Percentiles rank a stretch among this genome's conserved stretches.
phyloP scores from a whole-genome alignment of 2,888 invertebrate genomes.

The Diarsia dahlii region DNA sequence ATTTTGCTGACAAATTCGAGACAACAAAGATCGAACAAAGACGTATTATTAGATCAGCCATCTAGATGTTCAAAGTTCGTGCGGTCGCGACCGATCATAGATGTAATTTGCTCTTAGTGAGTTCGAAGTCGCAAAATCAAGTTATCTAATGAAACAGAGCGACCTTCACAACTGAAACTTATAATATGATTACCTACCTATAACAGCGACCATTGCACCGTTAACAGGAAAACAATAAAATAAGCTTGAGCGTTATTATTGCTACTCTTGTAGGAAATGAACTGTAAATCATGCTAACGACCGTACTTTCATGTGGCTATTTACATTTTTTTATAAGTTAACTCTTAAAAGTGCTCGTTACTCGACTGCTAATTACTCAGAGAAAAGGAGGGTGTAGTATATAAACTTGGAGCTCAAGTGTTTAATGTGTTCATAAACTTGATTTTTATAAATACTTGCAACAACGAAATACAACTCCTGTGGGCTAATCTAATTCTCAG shows the following conservation, averaged over 20 bases:
- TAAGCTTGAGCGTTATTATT: background rate
- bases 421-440: background rate
- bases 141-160: conserved; percentile 26
- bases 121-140: conserved; percentile 26
- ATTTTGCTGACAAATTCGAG: background rate
- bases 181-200: background rate
- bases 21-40: conserved; percentile 15
- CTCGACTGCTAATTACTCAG: conserved; percentile 63
- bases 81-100: conserved; percentile 23
- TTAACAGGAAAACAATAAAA: conserved; percentile 12
- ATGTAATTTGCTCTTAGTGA: conserved; percentile 42
- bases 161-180: conserved; percentile 7
- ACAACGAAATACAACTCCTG: background rate
- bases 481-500: conserved; percentile 2
- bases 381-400: conserved; percentile 24
- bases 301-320: conserved; percentile 66
- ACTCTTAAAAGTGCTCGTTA: conserved; percentile 71
- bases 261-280: conserved; percentile 57
- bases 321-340: conserved; percentile 70
- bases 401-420: background rate
- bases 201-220: background rate
- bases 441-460: background rate
- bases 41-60: conserved; percentile 38
- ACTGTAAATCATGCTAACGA: conserved; percentile 66
- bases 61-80: conserved; percentile 31